Percentiles rank a stretch among this genome's conserved stretches.
Conservation (phyloP, 2,113 vertebrate genomes). For the Rhizomys pruinosus region DNA sequence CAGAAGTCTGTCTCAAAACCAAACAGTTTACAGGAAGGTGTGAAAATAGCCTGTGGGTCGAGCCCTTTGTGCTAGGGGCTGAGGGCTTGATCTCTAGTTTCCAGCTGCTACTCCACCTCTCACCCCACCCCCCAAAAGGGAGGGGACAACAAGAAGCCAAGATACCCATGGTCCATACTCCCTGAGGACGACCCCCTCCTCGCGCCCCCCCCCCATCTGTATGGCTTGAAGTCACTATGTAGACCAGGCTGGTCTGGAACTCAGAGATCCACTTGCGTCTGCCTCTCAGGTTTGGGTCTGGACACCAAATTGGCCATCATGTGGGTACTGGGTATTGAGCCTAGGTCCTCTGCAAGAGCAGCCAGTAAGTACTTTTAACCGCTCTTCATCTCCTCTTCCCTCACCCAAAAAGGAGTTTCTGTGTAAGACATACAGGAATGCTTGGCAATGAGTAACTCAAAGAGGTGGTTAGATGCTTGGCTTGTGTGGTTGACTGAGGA, state of each 20-base stretch:
- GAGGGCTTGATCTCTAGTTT: background rate
- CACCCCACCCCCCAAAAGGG: too few relatives aligned
- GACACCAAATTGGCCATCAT: too few relatives aligned
- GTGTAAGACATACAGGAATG: background rate
- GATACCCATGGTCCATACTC: background rate
- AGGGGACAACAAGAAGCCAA: background rate
- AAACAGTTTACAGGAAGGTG: background rate
- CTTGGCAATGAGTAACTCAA: background rate
- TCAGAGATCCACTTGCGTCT: background rate
- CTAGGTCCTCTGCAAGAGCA: too few relatives aligned
- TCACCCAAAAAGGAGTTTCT: too few relatives aligned
- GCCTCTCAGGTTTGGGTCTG: too few relatives aligned
- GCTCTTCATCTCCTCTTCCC: too few relatives aligned
- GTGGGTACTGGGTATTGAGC: too few relatives aligned
- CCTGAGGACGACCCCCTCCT: too few relatives aligned
- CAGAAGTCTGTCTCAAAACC: background rate
- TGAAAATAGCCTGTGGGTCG: background rate
- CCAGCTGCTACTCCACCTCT: background rate
- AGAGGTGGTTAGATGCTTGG: background rate
- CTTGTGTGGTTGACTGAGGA: background rate
- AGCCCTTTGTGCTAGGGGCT: too few relatives aligned
- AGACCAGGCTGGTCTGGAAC: background rate
- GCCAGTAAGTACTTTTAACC: too few relatives aligned
- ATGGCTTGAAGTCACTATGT: too few relatives aligned
- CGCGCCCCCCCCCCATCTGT: too few relatives aligned